A percentile compares a stretch with the other conserved stretches of the same genome.
These are phyloP conservation scores for Hirtodrosophila trivittata DNA, from an alignment of 2,888 invertebrate species.

Conservation along the genomic window DNA sequence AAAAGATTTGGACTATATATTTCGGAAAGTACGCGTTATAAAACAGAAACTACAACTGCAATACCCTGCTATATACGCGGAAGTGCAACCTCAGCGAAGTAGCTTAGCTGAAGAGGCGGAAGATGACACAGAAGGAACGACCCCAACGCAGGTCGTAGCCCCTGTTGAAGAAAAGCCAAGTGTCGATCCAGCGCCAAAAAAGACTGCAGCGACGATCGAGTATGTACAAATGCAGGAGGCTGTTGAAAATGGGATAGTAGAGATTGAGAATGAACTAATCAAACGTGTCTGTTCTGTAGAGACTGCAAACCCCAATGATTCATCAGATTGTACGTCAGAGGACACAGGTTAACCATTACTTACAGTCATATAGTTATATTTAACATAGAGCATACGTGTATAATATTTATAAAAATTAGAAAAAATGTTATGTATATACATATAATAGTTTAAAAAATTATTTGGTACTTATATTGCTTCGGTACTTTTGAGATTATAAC, in stretches of 20 bases:
- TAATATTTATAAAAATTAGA: slow-evolving; percentile 21
- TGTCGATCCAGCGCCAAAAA: slow-evolving; percentile 52
- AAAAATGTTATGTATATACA: slow-evolving; percentile 5
- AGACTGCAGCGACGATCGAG: slow-evolving; percentile 80
- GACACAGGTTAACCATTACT: slow-evolving; percentile 84
- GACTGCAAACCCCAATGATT: slow-evolving; percentile 87
- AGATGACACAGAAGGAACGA: slow-evolving; percentile 83
- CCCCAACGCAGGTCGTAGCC: slow-evolving; percentile 17
- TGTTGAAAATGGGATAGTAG: slow-evolving; percentile 82
- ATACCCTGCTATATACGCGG: slow-evolving; percentile 88
- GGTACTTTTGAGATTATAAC: slow-evolving; percentile 97
- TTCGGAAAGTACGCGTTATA: slow-evolving; percentile 93
- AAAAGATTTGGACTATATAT: slow-evolving; percentile 96
- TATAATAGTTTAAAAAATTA: slow-evolving; percentile 87
- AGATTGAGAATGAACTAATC: slow-evolving; percentile 82
- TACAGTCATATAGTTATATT: slow-evolving; percentile 21
- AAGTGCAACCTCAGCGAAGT: slow-evolving; percentile 85
- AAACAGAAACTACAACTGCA: slow-evolving; percentile 91
- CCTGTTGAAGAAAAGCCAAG: slow-evolving; percentile 50
- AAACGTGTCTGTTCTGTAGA: slow-evolving; percentile 86
- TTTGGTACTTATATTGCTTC: slow-evolving; percentile 96
- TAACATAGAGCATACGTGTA: slow-evolving; percentile 21
- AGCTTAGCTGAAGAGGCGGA: slow-evolving; percentile 85
- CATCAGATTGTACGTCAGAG: slow-evolving; percentile 87
- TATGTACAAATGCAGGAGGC: slow-evolving; percentile 84